A percentile compares a stretch with the other conserved stretches of the same genome.
Evolutionary conservation across 2,797 vertebrate genomes (phyloP).

Genomic region (Tenualosa thibaudeaui): DNA sequence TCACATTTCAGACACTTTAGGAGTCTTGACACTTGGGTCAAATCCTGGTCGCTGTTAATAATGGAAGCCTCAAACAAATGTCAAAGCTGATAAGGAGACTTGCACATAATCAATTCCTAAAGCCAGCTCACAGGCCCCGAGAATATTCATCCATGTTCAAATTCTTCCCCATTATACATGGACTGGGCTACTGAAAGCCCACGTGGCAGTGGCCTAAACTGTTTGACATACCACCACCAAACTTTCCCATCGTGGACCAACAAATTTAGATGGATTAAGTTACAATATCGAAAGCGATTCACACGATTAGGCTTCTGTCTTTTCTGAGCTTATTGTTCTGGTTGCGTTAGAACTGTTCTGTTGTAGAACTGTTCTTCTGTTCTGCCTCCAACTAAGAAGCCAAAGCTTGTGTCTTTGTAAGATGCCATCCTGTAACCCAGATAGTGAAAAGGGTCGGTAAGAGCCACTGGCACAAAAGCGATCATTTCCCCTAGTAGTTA

Average conservation of each 20-base stretch:
- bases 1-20: constrained; percentile 32
- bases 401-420: neutral
- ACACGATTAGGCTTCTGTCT: neutral
- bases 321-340: neutral
- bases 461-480: neutral
- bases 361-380: neutral
- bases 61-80: constrained; percentile 43
- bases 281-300: neutral
- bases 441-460: neutral
- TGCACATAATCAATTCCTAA: constrained; percentile 1
- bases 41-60: constrained; percentile 48
- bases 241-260: neutral
- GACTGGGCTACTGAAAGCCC: neutral
- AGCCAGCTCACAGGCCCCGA: neutral
- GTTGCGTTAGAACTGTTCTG: neutral
- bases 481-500: neutral
- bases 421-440: neutral
- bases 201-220: neutral
- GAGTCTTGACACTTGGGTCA: constrained; percentile 45
- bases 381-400: neutral
- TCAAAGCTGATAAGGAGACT: constrained; percentile 26
- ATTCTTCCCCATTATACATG: neutral
- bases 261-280: neutral
- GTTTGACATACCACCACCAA: neutral
- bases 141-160: neutral